Evolutionary conservation across 35 echinoderm and acorn worm species (phyloP), one percentile per base, ranked within the genome.

Genomic region (Anneissia japonica): DNA sequence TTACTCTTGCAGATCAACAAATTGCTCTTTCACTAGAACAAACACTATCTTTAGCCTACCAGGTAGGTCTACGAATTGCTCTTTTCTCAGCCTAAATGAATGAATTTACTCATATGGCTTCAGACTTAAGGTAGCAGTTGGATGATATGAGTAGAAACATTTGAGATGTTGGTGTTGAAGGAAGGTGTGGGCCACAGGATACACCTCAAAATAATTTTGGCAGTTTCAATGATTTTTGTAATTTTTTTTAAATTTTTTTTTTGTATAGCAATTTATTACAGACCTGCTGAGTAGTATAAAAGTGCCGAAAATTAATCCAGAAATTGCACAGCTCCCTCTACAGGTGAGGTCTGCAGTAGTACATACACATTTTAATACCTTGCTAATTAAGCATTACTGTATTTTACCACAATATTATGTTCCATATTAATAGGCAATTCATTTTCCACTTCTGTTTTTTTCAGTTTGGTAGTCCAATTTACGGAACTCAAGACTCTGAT

Each of bases 1-100:
- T n/a, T n/a, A n/a, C n/a, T n/a, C 5, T 72, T 82, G 17, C 87
- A 97, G 94, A 97, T 88, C 73, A 84, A 74, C 94, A 97, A 79
- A 90, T 97, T 31, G 87, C 94, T 19, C 13, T 97, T 3, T 72
- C 87, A 1, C 38, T 97, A 0, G 84, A 92, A 55, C 84, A 90
- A 38, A 75, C 82, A 30, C 40, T 92, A 23, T 81, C 93, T 30
- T 46, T 45, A 45, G 84, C 86, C 29, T 97, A 92, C 77, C 41
- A 97, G 75, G 93, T 95, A 90, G 82, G 75, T 81, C 19, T 81
- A n/a, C n/a, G n/a, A n/a, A n/a, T n/a, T n/a, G n/a, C n/a, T n/a
- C n/a, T n/a, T n/a, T n/a, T n/a, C n/a, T n/a, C n/a, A n/a, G n/a
- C n/a, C n/a, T n/a, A n/a, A n/a, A n/a, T n/a, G n/a, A n/a, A n/a